A percentile compares a stretch with the other conserved stretches of the same genome.
phyloP scores from a whole-genome alignment of 2,797 vertebrate genomes.

The Heliangelus exortis region DNA sequence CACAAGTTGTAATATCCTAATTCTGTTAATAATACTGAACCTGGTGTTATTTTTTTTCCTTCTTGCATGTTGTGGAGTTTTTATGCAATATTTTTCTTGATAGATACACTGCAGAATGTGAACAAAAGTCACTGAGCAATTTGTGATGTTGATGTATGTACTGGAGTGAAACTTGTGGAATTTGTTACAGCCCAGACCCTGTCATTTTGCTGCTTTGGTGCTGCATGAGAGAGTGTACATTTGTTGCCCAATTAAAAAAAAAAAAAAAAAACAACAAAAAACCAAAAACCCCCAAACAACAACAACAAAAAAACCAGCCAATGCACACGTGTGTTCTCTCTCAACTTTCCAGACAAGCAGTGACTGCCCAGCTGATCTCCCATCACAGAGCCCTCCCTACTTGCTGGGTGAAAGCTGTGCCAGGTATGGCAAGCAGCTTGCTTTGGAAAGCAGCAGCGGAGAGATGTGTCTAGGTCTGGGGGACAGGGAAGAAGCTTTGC shows the following conservation, averaged over 20 bases:
- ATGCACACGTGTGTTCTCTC: not conserved
- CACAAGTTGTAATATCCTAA: not conserved
- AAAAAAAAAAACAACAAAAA: too few relatives aligned
- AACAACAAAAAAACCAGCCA: not conserved
- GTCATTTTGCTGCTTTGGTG: not conserved
- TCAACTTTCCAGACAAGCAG: not conserved
- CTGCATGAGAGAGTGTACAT: fast-evolving
- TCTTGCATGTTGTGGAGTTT: not conserved
- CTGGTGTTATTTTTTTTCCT: not conserved
- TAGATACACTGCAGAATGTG: not conserved
- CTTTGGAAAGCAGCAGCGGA: not conserved
- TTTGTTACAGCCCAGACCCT: not conserved
- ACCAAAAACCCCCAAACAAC: too few relatives aligned
- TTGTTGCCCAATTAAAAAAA: not conserved
- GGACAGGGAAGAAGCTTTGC: not conserved
- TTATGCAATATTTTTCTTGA: not conserved
- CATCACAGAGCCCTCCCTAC: not conserved
- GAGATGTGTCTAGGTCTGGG: not conserved
- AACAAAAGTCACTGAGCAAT: not conserved
- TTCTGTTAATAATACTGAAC: not conserved
- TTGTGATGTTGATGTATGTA: not conserved
- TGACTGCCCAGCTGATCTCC: not conserved
- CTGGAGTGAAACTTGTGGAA: not conserved
- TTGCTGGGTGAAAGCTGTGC: not conserved
- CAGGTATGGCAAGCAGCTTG: not conserved